phyloP scores from a whole-genome alignment of 2,888 invertebrate genomes.

The Tineola bisselliella region DNA sequence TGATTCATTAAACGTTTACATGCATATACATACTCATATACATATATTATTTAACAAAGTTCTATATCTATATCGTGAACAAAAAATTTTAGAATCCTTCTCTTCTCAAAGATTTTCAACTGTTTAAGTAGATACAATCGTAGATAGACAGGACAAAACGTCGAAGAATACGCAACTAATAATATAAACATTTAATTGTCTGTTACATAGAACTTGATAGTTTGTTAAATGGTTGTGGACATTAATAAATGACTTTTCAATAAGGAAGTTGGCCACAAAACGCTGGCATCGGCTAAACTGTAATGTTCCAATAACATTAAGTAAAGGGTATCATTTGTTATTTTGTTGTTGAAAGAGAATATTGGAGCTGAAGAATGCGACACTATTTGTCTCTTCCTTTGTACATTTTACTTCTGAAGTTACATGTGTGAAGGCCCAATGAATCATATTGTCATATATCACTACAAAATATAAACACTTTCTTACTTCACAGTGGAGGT shows the following conservation, averaged over 20 bases:
- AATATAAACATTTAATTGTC: not conserved
- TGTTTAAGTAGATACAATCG: no score
- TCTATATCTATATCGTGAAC: no score
- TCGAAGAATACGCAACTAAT: not conserved
- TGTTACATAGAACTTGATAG: not conserved
- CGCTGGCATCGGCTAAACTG: not conserved
- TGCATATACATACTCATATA: no score
- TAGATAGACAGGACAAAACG: no score
- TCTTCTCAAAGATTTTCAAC: no score
- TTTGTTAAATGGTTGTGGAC: slow-evolving; percentile 4
- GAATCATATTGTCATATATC: no score
- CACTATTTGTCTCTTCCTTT: slow-evolving; percentile 25
- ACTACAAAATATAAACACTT: no score
- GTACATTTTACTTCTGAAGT: slow-evolving; percentile 18
- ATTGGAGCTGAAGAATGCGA: slow-evolving; percentile 16
- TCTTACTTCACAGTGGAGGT: no score
- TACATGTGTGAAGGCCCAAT: no score
- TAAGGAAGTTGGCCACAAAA: not conserved
- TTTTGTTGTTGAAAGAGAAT: slow-evolving; percentile 20
- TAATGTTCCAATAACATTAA: slow-evolving; percentile 30
- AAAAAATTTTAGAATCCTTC: no score
- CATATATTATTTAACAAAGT: no score
- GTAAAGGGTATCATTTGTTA: slow-evolving; percentile 37
- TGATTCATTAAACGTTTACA: no score
- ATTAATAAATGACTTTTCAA: not conserved